Conservation (phyloP, 1,140 invertebrate genomes). For the Brachionus sp. region DNA sequence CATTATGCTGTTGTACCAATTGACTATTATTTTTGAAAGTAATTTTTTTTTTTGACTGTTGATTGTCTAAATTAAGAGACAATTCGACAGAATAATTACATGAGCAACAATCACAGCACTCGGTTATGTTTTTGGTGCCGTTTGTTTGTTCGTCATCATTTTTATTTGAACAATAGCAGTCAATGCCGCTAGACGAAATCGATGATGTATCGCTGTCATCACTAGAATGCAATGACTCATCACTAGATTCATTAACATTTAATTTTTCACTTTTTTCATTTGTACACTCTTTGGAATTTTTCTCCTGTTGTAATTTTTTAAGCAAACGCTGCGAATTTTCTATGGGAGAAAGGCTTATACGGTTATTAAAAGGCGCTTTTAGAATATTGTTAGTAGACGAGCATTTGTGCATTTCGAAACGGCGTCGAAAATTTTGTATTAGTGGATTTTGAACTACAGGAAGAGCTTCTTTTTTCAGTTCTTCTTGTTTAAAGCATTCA, state of each 20-base stretch:
- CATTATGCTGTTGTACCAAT: conserved; percentile 23
- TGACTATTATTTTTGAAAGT: conserved; percentile 21
- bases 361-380: conserved; percentile 25
- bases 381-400: conserved; percentile 33
- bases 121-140: neutral
- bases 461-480: neutral
- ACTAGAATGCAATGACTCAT: neutral
- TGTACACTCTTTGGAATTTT: neutral
- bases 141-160: neutral
- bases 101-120: conserved; percentile 18
- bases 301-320: conserved; percentile 30
- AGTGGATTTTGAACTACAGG: neutral
- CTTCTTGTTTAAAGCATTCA: conserved; percentile 3
- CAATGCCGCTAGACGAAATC: conserved; percentile 14
- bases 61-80: neutral
- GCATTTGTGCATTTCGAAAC: conserved; percentile 45
- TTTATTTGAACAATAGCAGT: conserved; percentile 25
- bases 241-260: neutral
- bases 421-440: conserved; percentile 21
- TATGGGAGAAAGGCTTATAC: conserved; percentile 31
- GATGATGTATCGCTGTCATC: conserved; percentile 31
- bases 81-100: neutral
- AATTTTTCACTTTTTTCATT: neutral
- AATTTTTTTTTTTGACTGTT: neutral
- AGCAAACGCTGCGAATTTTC: conserved; percentile 7